Base-by-base conservation (phyloP, 2,888 invertebrate species). In the Petrophora chlorosata region DNA sequence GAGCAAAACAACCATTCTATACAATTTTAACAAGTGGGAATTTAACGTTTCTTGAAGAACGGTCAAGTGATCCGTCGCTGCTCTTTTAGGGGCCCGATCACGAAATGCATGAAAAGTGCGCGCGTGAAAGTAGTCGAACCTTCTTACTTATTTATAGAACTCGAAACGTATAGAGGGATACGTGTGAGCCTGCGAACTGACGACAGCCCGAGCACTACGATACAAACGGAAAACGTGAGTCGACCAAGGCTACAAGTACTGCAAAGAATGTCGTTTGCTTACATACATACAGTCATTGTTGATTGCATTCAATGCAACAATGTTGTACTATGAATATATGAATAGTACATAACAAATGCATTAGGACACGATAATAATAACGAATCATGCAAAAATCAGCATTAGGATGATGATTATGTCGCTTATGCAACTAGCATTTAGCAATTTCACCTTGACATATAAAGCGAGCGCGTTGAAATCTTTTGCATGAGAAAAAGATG, bases 81-180 rank as follows among this genome's bases (percentile, higher is more conserved):
- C 40, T 40, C 33, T n/a, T 48, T 50, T 47, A 40, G 26, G 15
- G 34, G 43, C 43, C 54, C 36, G 49, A 54, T 50, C 46, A 50
- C 53, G 42, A 36, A 54, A 49, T 28, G 32, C 47, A 49, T 49
- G 48, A 53, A 48, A 48, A 26, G 53, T 41, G 46, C 35, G 32
- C 32, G 50, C 43, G 56, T 42, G 32, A 39, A 43, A 49, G 45
- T 42, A 48, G 39, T 47, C 46, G 38, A 53, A 47, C 53, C 50
- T 47, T 26, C 29, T 56, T 50, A 44, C 39, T 53, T 56, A 56
- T 56, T 53, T 50, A 44, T 32, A 34, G 35, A 46, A 33, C 49
- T 49, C 45, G 43, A 43, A 43, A 39, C 17, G 34, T 49, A 39
- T 49, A n/a, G 34, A 23, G 22, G 33, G 35, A 14, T 28, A 43